Evolutionary conservation across 2,797 vertebrate genomes (phyloP).

Genomic region (Erethizon dorsatum): DNA sequence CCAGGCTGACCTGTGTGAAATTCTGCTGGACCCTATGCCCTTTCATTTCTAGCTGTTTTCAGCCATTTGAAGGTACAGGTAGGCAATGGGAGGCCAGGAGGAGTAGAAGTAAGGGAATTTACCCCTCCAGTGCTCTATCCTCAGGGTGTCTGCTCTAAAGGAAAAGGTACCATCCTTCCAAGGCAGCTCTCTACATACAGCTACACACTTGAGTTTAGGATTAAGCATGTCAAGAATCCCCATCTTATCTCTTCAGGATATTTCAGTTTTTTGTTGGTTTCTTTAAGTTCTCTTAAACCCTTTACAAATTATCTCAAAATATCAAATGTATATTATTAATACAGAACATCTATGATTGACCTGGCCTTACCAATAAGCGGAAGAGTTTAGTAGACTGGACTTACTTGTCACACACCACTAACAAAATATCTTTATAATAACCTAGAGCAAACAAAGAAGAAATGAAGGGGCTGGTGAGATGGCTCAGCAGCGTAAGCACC

Average conservation of each 20-base stretch:
- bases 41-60: neutral
- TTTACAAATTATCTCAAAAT: conserved; percentile 52
- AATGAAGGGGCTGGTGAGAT: neutral
- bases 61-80: neutral
- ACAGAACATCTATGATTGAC: neutral
- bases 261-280: neutral
- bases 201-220: neutral
- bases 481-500: too few relatives aligned
- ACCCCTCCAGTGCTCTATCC: neutral
- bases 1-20: neutral
- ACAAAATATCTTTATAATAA: conserved; percentile 5
- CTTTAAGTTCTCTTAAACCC: neutral
- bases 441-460: neutral
- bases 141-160: neutral
- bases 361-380: neutral
- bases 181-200: neutral
- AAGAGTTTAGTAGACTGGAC: neutral
- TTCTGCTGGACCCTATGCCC: neutral
- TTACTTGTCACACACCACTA: neutral
- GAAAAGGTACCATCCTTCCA: neutral
- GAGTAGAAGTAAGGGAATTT: neutral
- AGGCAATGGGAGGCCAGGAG: neutral
- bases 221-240: neutral
- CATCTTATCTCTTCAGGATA: neutral
- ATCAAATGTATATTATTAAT: neutral